Percentiles rank a stretch among this genome's conserved stretches.
Conservation (phyloP, 1,140 invertebrate genomes). For the Ceratina japonica region DNA sequence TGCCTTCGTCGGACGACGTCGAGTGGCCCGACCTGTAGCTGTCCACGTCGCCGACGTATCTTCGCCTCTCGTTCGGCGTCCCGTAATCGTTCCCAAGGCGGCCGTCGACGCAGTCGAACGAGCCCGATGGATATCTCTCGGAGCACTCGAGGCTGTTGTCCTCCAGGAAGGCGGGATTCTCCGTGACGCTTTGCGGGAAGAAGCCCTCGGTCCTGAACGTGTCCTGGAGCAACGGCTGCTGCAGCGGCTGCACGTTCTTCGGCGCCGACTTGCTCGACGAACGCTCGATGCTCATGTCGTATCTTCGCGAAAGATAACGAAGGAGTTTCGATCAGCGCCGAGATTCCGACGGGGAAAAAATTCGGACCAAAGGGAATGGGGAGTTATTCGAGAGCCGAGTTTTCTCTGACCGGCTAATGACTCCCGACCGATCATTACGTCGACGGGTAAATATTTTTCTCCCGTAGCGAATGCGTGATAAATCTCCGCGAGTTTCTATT, state of each 20-base stretch:
- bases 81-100: constrained; percentile 56
- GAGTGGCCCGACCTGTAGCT: constrained; percentile 66
- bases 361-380: constrained; percentile 29
- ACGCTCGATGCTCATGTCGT: constrained; percentile 68
- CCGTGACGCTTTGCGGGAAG: constrained; percentile 72
- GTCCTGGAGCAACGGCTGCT: constrained; percentile 50
- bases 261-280: constrained; percentile 63
- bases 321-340: constrained; percentile 34
- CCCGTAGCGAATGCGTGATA: too few relatives aligned
- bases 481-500: too few relatives aligned
- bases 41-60: constrained; percentile 47
- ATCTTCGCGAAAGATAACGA: constrained; percentile 60
- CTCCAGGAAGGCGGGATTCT: constrained; percentile 58
- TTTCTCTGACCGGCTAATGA: constrained; percentile 18
- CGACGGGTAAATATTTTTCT: constrained; percentile 11
- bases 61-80: constrained; percentile 57
- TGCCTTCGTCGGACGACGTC: constrained; percentile 69
- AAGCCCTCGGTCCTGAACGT: constrained; percentile 68
- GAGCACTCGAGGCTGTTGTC: constrained; percentile 67
- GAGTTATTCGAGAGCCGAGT: background rate
- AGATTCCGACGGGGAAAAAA: constrained; percentile 7
- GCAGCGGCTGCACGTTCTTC: constrained; percentile 53
- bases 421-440: background rate
- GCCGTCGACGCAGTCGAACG: constrained; percentile 72
- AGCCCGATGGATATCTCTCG: constrained; percentile 64